These are phyloP conservation scores for Cheilosia soror DNA, from an alignment of 2,888 invertebrate species.

Conservation along the genomic window DNA sequence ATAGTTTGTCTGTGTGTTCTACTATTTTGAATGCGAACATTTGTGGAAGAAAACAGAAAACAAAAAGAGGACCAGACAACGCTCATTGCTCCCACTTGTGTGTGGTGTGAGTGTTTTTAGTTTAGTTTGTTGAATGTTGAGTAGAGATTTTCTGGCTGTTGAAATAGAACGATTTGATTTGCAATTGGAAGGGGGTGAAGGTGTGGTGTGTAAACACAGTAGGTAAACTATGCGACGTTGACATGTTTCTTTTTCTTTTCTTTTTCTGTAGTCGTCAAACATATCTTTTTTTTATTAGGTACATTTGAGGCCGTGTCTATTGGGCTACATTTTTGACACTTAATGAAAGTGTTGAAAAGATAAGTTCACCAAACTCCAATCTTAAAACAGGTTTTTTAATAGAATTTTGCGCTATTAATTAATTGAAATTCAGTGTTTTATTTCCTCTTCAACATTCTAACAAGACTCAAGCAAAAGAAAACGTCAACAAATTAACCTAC, in stretches of 20 bases:
- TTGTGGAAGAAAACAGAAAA: conserved; percentile 1
- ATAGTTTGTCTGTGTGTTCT: conserved; percentile 22
- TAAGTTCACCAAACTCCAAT: too few relatives aligned
- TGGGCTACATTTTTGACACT: too few relatives aligned
- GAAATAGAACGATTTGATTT: neutral
- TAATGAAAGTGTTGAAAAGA: too few relatives aligned
- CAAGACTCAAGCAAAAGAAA: too few relatives aligned
- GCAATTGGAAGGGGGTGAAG: neutral
- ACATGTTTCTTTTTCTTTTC: neutral
- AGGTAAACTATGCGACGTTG: conserved; percentile 17
- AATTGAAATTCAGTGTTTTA: too few relatives aligned
- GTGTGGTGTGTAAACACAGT: neutral
- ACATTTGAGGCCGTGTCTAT: too few relatives aligned
- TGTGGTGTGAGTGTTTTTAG: conserved; percentile 4
- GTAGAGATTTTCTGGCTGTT: neutral
- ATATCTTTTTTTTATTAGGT: too few relatives aligned
- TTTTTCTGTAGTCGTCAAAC: neutral
- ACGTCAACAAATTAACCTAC: too few relatives aligned
- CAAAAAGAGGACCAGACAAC: conserved; percentile 2
- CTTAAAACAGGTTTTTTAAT: too few relatives aligned
- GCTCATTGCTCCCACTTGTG: conserved; percentile 55
- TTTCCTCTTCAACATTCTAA: too few relatives aligned
- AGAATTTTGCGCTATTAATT: too few relatives aligned
- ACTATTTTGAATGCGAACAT: conserved; percentile 36
- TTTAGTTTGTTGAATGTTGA: conserved; percentile 3